Evolutionary conservation across 1,140 invertebrate species (phyloP), one percentile per base, ranked within the genome.

Genomic region (Saccostrea cuccullata): DNA sequence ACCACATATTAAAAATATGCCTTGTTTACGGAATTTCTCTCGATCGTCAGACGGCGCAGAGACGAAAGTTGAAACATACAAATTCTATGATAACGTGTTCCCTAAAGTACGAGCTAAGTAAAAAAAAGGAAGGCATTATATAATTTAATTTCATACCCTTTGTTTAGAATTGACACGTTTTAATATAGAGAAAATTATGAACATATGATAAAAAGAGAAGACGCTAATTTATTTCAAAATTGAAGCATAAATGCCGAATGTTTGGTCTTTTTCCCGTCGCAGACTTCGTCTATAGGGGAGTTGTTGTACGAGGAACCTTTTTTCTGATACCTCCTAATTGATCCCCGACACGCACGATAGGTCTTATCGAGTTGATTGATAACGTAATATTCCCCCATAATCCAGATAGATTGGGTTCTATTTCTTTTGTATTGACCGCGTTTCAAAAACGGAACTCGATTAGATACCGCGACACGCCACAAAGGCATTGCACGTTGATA

Each of bases 341-440:
- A 77, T 77, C 70, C 70, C 70, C 70, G 70, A 77, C 70, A 77
- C 70, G 70, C 70, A 77, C 70, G 70, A 77, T 77, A 77, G 70
- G 70, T 36, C 70, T 77, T 77, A 77, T 77, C 70, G 70, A 26
- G 26, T 23, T 77, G 70, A 77, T 77, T 77, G 70, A 77, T 77
- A 77, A 77, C 70, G 70, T 77, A 77, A 77, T 77, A 77, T 77
- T 77, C 70, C 30, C 70, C 70, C 23, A 77, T 77, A 77, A 77
- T 77, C 70, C 70, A 77, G 70, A 77, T 77, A 77, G 70, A 77
- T 77, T 77, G 70, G 70, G 26, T 77, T 77, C 30, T 26, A 77
- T 77, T 77, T 77, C 70, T 77, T 77, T 77, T 77, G 70, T 77
- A 77, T 77, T 77, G 70, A 77, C 70, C 70, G 70, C 70, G 70